Conservation (phyloP, 2,888 invertebrate genomes). For the Scaptomyza tumidula region DNA sequence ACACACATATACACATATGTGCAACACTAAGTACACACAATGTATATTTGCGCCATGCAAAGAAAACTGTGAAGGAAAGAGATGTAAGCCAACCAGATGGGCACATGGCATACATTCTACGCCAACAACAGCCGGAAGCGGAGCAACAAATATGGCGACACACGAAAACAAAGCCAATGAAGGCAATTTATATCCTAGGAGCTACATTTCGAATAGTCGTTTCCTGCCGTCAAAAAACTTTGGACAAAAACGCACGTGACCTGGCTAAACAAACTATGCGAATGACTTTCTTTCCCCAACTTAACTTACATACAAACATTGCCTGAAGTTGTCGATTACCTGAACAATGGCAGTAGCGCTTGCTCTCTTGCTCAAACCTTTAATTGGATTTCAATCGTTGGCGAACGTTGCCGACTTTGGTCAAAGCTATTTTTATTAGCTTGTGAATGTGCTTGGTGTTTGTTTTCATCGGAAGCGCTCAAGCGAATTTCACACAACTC, state of each 20-base stretch:
- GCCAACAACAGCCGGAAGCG: constrained; percentile 6
- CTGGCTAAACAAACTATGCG: constrained; percentile 42
- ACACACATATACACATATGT: constrained; percentile 1
- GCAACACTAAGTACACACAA: constrained; percentile 51
- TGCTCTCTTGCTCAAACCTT: constrained; percentile 12
- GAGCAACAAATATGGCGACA: constrained; percentile 39
- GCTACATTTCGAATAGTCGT: constrained; percentile 4
- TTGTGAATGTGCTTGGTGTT: constrained; percentile 25
- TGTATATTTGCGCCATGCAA: constrained; percentile 53
- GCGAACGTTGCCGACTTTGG: constrained; percentile 22
- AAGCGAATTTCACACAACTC: constrained; percentile 16
- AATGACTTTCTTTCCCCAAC: neutral
- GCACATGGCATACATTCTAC: constrained; percentile 23
- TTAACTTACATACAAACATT: neutral
- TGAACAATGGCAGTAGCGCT: constrained; percentile 11
- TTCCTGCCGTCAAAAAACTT: constrained; percentile 7
- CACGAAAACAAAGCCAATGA: constrained; percentile 31
- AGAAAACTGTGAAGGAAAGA: constrained; percentile 52
- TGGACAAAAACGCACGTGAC: constrained; percentile 60
- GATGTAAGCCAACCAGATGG: neutral
- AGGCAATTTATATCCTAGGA: constrained; percentile 7
- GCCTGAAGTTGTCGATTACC: constrained; percentile 5
- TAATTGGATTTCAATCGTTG: constrained; percentile 70
- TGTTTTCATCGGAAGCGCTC: constrained; percentile 22
- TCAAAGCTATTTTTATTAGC: constrained; percentile 65